Base-by-base conservation (phyloP, 2,888 invertebrate species). In the Tyria jacobaeae region DNA sequence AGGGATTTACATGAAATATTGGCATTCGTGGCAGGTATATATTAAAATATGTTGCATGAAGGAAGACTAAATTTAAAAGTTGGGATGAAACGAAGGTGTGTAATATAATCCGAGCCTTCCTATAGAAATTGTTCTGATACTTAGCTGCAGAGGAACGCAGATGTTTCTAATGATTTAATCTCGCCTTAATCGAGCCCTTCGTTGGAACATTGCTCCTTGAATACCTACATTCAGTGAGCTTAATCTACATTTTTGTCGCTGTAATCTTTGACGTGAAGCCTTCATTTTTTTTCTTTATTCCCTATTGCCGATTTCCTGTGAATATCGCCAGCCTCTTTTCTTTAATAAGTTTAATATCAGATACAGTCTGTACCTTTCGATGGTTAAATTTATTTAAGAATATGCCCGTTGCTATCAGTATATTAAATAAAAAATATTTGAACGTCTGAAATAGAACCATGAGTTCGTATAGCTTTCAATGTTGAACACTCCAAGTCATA, bases 131-230 rank as follows among this genome's bases (percentile, higher is more conserved):
- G 78, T 78, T 77, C 70, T 75, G 75, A 74, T 78, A 76, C 70
- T 66, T 61, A 78, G 76, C 75, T 73, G 60, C 78, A 76, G 70
- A 76, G 47, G 73, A 75, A 68, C 87, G 75, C 91, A 91, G 91
- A 89, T 91, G 91, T 85, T 79, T 66, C 73, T 86, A 90, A 91
- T 85, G 89, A 84, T 89, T 90, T 89, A 89, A 91, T 91, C 89
- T 89, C 78, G 86, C 78, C 85, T 79, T 79, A 86, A 84, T 82
- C 78, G 80, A 70, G 78, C 77, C 79, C 80, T 77, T 80, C 66
- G 65, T 48, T 56, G 66, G 62, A 59, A 71, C 60, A 83, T 85
- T 82, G 79, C 75, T 78, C 76, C 79, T 79, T 76, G 78, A 85
- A 82, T 81, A 76, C 79, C 75, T 76, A 82, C 80, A 86, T 85